Base-by-base conservation (phyloP, 2,888 invertebrate species). In the Heteromurus nitidus region DNA sequence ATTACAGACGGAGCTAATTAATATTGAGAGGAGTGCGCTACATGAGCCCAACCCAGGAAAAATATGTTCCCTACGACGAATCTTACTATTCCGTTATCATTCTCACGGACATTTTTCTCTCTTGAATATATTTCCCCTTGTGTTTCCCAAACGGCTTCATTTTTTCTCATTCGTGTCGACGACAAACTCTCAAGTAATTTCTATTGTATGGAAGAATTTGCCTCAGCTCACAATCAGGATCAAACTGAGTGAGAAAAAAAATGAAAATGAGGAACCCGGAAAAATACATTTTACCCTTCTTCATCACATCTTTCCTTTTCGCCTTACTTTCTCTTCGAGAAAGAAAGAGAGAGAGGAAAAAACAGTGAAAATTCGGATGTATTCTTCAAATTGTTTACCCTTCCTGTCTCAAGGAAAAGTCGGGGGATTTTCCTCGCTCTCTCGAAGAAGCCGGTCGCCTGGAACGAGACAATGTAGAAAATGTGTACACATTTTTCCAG, bases 1-100 rank as follows among this genome's bases (percentile, higher is more conserved):
- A 77, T 77, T 77, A 77, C 77, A 69, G 53, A 47, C n/a, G 64
- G 60, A 69, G 62, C 77, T 77, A 77, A 77, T 77, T 77, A 77
- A 77, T 69, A 62, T 69, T n/a, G n/a, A n/a, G n/a, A n/a, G n/a
- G n/a, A n/a, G 76, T 60, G 36, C 68, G 60, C 47, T 58, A 47
- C 67, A 44, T 67, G 74, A 26, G 16, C 58, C 28, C 24, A 58
- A 28, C 24, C 26, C 28, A 20, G 18, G 50, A 50, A 50, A 36
- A 50, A 53, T 73, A 7, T 55, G 28, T 58, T 47, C 13, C 44
- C 58, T 76, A 44, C 60, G 68, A 31, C 55, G 65, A 75, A 65
- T 67, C 67, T 67, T 65, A 65, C 67, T 53, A 64, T 53, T 18
- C 26, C 44, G 1, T 60, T 20, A 22, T 60, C 50, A n/a, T 53